Conservation (phyloP, 2,888 invertebrate genomes). For the Cosmorhoe ocellata region DNA sequence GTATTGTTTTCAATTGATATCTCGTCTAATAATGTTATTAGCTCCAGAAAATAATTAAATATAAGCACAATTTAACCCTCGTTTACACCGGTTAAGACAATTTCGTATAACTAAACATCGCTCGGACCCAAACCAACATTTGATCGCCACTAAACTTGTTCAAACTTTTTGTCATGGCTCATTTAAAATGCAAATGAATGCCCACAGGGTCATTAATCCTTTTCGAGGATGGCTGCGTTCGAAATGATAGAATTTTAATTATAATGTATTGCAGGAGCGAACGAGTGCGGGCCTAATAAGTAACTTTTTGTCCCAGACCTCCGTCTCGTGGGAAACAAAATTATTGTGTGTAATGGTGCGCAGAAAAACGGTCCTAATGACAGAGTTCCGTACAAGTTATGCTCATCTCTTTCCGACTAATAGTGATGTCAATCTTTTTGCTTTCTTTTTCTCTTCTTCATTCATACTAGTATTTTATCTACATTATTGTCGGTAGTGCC, state of each 20-base stretch:
- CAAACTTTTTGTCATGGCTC: constrained; percentile 5
- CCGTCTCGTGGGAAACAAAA: constrained; percentile 19
- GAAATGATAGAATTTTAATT: constrained; percentile 28
- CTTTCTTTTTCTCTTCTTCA: not conserved
- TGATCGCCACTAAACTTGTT: constrained; percentile 2
- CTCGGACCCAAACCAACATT: not conserved
- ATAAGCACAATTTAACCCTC: too few species aligned
- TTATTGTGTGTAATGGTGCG: constrained; percentile 11
- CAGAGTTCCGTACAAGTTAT: constrained; percentile 20
- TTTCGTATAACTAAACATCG: too few species aligned
- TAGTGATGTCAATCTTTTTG: not conserved
- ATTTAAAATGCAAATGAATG: constrained; percentile 18
- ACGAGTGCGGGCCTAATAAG: constrained; percentile 10
- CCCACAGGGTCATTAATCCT: constrained; percentile 15
- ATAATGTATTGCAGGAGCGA: constrained; percentile 11
- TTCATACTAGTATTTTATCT: too few species aligned
- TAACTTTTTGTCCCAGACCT: constrained; percentile 18
- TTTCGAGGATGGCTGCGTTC: constrained; percentile 7
- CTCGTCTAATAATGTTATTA: too few species aligned
- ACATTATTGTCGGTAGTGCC: too few species aligned
- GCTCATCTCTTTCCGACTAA: not conserved
- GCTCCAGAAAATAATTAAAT: too few species aligned
- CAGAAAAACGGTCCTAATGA: constrained; percentile 8
- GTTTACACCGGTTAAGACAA: too few species aligned
- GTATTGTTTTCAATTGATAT: too few species aligned